Base-by-base conservation (phyloP, 2,888 invertebrate genomes). In the Heliconius hortense region DNA sequence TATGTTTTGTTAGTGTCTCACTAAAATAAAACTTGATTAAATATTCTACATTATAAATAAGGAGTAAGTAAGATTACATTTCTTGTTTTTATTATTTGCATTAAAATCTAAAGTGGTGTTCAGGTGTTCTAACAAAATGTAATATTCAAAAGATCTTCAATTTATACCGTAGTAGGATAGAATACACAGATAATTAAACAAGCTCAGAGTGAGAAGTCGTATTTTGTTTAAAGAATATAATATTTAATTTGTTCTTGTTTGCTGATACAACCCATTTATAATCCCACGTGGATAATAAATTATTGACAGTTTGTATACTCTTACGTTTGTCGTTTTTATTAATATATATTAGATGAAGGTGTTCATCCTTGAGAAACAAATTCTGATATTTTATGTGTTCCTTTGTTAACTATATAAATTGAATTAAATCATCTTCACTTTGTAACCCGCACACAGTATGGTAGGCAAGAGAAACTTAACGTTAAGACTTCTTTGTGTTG, bases 291-390 rank as follows among this genome's bases (percentile, higher is more conserved):
- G 4, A 35, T 31, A 39, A 66, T 39, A 43, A 66, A 5, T 66
- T 66, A 39, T 66, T 35, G 13, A 35, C 4, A n/a, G n/a, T 2
- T 24, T 64, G 11, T n/a, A 66, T 43, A 64, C 10, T 56, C n/a
- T 21, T 56, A 15, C 60, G 15, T 24, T 39, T 66, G 66, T 64
- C 24, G 24, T 15, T 15, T 66, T 66, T 39, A 64, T 64, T 35
- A 64, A 35, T n/a, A 35, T 13, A 35, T 28, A 63, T 10, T 63
- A 63, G 63, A 64, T 63, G 63, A n/a, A n/a, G n/a, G 13, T 64
- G n/a, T 35, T n/a, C n/a, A 39, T 39, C 64, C 39, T 64, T 64
- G 35, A 35, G 35, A 35, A 21, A 8, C 8, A n/a, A 10, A 35
- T 10, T 31, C 7, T 18, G 31, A 21, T 63, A 31, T 64, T 21